Conservation (phyloP, 1,140 invertebrate species). For the Sarcophaga peregrina region DNA sequence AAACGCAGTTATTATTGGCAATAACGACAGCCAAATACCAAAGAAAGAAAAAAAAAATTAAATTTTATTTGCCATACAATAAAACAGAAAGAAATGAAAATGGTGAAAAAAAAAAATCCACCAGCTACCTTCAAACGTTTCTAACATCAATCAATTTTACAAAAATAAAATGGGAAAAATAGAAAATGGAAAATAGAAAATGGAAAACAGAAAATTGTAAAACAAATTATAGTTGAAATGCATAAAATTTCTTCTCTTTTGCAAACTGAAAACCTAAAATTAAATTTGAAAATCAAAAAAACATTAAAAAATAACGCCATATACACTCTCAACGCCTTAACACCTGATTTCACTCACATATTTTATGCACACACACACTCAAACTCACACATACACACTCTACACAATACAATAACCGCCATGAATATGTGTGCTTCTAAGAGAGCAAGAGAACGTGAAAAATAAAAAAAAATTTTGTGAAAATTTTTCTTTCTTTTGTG, state of each 20-base stretch:
- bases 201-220: not conserved
- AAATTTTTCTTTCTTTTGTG: not conserved
- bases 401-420: not conserved
- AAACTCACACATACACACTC: not conserved
- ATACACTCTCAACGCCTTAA: conserved; percentile 9
- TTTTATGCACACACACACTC: not conserved
- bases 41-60: not conserved
- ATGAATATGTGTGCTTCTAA: not conserved
- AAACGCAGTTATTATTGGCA: not conserved
- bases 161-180: not conserved
- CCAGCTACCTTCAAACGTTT: not conserved
- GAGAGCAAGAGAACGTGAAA: not conserved
- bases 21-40: not conserved
- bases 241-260: not conserved
- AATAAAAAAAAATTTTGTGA: not conserved
- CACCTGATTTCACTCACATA: conserved; percentile 38
- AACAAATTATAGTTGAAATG: not conserved
- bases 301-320: not conserved
- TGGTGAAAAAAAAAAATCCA: too few species aligned
- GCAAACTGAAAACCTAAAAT: conserved; percentile 8
- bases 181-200: not conserved
- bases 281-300: not conserved
- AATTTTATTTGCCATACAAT: not conserved
- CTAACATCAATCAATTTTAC: conserved; percentile 20
- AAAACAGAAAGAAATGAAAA: too few species aligned